A percentile compares a stretch with the other conserved stretches of the same genome.
Conservation (phyloP, 2,113 vertebrate genomes). For the Alligator mississippiensis region DNA sequence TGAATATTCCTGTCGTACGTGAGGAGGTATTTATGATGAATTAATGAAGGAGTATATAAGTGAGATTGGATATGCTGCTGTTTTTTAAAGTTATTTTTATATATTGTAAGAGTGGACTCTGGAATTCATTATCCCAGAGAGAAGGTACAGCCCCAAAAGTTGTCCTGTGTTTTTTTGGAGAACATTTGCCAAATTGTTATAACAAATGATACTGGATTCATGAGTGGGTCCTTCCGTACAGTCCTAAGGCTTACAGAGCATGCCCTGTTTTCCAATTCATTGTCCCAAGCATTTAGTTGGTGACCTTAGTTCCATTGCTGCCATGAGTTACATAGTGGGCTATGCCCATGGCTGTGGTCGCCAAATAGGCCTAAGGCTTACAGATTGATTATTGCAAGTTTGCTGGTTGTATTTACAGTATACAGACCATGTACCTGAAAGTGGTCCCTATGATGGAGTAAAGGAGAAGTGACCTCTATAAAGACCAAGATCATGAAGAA, state of each 20-base stretch:
- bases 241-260: too few species aligned
- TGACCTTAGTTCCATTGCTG: too few species aligned
- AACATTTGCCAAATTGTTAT: background rate
- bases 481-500: background rate
- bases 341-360: too few species aligned
- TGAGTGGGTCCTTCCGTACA: too few species aligned
- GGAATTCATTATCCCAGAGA: background rate
- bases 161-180: background rate
- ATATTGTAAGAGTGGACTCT: background rate
- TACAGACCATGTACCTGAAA: background rate
- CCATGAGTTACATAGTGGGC: too few species aligned
- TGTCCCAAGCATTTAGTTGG: background rate
- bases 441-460: background rate
- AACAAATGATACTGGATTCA: background rate
- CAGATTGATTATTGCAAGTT: too few species aligned
- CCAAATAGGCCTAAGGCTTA: too few species aligned
- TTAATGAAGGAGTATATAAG: background rate
- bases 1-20: background rate
- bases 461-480: fast-evolving
- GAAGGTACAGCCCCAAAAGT: background rate
- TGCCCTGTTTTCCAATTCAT: background rate
- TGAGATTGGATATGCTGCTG: fast-evolving
- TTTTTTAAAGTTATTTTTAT: background rate
- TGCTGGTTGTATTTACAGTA: too few species aligned
- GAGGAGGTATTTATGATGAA: background rate